Base-by-base conservation (phyloP, 2,888 invertebrate genomes). In the Trachelus stipa region DNA sequence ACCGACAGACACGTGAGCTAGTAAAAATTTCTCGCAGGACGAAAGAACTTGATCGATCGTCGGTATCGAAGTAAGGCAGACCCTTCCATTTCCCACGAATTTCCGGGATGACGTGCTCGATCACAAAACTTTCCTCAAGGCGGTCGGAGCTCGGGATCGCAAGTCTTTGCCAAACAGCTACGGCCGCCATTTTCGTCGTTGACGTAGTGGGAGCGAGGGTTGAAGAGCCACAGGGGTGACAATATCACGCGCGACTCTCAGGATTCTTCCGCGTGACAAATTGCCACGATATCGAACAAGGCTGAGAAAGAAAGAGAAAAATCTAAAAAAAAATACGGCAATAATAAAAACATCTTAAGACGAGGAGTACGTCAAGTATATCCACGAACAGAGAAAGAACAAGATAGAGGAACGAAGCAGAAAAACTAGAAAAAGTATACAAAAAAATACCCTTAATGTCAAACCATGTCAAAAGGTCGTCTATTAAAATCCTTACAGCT, bases 11-110 rank as follows among this genome's bases (percentile, higher is more conserved):
- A 9, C 6, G 15, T 15, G 40, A 56, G 6, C 6, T 15, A 56
- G 40, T 56, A 56, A 23, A 56, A 56, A 56, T 56, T 56, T 56
- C 23, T 23, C 40, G 40, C 40, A 56, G 15, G 40, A 40, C 40
- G 15, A 56, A 23, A 56, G 23, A 56, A 23, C 40, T 11, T 71
- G 71, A 71, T 71, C 31, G 71, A 71, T 71, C 71, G 71, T 30
- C 71, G 11, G 71, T 33, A 33, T 33, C 31, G 71, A 71, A 71
- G 15, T 15, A 31, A 33, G 31, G 31, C 71, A 12, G 71, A 31
- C 71, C 81, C 85, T 86, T 85, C 83, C 84, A 88, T 89, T 88
- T 89, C 87, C 88, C 81, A 82, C 79, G 83, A 88, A 89, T 90
- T 86, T 88, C 88, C 88, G 85, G 75, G 73, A 75, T 77, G 78